Percentiles rank a stretch among this genome's conserved stretches.
phyloP scores from a whole-genome alignment of 1,140 invertebrate genomes.

The Cecropterus lyciades region DNA sequence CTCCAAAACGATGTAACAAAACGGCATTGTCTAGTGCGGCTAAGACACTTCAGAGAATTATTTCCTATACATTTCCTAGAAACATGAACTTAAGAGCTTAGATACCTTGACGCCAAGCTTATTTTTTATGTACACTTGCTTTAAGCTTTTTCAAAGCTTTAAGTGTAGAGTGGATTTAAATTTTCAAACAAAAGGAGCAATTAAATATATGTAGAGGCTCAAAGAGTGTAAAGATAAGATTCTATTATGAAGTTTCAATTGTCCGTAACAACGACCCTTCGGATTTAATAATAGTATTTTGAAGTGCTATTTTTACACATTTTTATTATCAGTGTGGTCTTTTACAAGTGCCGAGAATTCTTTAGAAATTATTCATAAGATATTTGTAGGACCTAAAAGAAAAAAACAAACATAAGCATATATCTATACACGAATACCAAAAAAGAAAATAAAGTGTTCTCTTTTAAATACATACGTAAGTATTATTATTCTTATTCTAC shows the following conservation, averaged over 20 bases:
- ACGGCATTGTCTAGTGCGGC: constrained; percentile 1
- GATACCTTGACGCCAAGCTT: constrained; percentile 35
- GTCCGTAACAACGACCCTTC: neutral
- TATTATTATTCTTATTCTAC: too few species aligned
- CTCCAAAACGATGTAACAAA: neutral
- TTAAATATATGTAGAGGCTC: constrained; percentile 19
- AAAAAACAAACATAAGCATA: too few species aligned
- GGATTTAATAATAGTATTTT: neutral
- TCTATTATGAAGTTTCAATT: constrained; percentile 28
- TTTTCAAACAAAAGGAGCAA: constrained; percentile 37
- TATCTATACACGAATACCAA: too few species aligned
- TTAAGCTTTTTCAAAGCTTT: constrained; percentile 29
- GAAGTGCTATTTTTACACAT: neutral
- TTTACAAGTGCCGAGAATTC: too few species aligned
- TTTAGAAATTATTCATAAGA: too few species aligned
- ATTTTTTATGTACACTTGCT: constrained; percentile 32
- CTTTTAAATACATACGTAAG: too few species aligned
- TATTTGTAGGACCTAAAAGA: too few species aligned
- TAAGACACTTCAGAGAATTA: constrained; percentile 24
- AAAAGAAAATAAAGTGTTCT: too few species aligned
- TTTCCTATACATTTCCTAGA: constrained; percentile 29
- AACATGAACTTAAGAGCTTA: constrained; percentile 21
- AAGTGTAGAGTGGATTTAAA: constrained; percentile 33
- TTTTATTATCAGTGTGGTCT: too few species aligned
- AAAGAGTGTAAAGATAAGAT: constrained; percentile 13